Evolutionary conservation across 2,888 invertebrate genomes (phyloP), one percentile per base, ranked within the genome.

Genomic region (Phengaris alcon): DNA sequence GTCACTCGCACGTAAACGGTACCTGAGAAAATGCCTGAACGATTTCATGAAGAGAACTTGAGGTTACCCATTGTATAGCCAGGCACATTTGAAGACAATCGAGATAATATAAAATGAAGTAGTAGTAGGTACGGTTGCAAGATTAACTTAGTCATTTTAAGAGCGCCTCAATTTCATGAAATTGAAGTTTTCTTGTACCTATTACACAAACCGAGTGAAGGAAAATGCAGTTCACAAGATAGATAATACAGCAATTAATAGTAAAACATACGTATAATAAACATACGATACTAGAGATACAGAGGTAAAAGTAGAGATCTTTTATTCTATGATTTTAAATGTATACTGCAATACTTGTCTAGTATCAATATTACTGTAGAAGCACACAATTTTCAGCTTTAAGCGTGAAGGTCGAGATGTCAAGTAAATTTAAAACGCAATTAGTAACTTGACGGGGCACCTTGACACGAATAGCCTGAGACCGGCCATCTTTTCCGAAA

Each of bases 341-440:
- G 4, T n/a, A n/a, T n/a, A n/a, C n/a, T n/a, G n/a, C n/a, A n/a
- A 35, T 35, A 35, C n/a, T n/a, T 35, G 35, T 35, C 35, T 35
- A 35, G 35, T 6, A 64, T 12, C 64, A 12, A 64, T 64, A 64
- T 22, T 15, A 59, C 35, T 12, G 52, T 52, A 52, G 52, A 64
- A 35, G 64, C 64, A 64, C 12, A 59, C 59, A 59, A 59, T 59
- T 15, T 15, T 46, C n/a, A 70, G 22, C 7, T 54, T 35, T 52
- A 35, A 72, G 78, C 79, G 81, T 82, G 88, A 90, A 91, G 91
- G 91, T 88, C 90, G 85, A 85, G 88, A 87, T 87, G 91, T 91
- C 91, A 89, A 90, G 90, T 90, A 88, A 91, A 88, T 91, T 91
- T 90, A 90, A 89, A 91, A 91, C 90, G 91, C 90, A 91, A 92